Percentiles rank a stretch among this genome's conserved stretches.
Conservation (phyloP, 2,888 invertebrate species). For the Synergus itoensis region DNA sequence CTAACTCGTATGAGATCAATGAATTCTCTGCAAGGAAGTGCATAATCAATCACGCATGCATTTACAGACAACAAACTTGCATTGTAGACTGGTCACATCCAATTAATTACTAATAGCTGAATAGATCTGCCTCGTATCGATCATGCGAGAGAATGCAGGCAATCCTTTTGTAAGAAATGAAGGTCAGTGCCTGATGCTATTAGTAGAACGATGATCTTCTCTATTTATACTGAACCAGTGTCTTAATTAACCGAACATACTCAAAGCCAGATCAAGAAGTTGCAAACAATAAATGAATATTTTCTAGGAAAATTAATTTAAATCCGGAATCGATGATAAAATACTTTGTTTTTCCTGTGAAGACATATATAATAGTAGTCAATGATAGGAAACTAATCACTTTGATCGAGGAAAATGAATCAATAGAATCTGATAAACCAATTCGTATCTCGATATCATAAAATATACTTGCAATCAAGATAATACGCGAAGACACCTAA, state of each 20-base stretch:
- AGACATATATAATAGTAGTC: too few relatives aligned
- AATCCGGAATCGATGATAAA: too few relatives aligned
- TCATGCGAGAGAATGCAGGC: neutral
- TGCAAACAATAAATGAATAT: too few relatives aligned
- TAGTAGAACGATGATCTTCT: slow-evolving; percentile 19
- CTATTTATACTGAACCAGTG: slow-evolving; percentile 17
- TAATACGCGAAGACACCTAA: neutral
- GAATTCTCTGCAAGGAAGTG: neutral
- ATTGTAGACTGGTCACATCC: slow-evolving; percentile 20
- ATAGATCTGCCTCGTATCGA: neutral
- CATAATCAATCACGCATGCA: slow-evolving; percentile 26
- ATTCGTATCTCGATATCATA: neutral
- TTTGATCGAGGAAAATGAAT: too few relatives aligned
- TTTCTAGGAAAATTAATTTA: neutral
- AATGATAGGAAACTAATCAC: too few relatives aligned
- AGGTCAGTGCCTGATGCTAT: slow-evolving; percentile 16
- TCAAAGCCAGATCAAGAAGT: too few relatives aligned
- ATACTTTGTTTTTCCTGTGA: too few relatives aligned
- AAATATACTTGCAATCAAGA: neutral
- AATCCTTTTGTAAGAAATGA: neutral
- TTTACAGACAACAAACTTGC: slow-evolving; percentile 22
- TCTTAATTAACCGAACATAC: neutral
- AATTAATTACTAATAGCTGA: slow-evolving; percentile 30
- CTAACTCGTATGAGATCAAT: slow-evolving; percentile 2
- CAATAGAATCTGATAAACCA: neutral